A percentile compares a stretch with the other conserved stretches of the same genome.
These are phyloP conservation scores for Ophion ventricosus DNA, from an alignment of 2,888 invertebrate species.

Conservation along the genomic window DNA sequence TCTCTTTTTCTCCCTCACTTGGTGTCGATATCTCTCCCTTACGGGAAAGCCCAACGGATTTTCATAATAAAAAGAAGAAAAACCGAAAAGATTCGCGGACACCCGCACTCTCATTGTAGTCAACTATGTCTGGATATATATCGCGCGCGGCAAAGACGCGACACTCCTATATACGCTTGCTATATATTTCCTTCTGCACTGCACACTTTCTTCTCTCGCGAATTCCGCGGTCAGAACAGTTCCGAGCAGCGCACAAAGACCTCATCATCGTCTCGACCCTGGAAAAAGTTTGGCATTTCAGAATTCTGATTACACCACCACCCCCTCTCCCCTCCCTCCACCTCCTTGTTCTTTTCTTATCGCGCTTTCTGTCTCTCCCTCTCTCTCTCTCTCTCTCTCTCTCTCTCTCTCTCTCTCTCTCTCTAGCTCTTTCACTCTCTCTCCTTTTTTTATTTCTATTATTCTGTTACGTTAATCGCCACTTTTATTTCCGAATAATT, in stretches of 20 bases:
- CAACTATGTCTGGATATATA: slow-evolving; percentile 35
- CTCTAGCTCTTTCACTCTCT: background rate
- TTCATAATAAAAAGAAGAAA: slow-evolving; percentile 27
- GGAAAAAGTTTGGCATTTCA: slow-evolving; percentile 21
- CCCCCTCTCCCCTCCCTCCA: background rate
- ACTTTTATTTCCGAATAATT: no score
- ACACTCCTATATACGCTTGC: slow-evolving; percentile 5
- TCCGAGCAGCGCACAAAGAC: slow-evolving; percentile 9
- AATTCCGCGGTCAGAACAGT: background rate
- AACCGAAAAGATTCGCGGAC: slow-evolving; percentile 57
- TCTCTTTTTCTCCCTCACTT: slow-evolving; percentile 41
- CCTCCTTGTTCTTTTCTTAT: background rate
- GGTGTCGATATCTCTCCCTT: slow-evolving; percentile 59
- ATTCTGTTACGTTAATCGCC: no score
- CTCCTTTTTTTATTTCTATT: background rate
- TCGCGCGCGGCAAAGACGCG: slow-evolving; percentile 7
- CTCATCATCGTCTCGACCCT: background rate
- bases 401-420: no score
- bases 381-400: no score
- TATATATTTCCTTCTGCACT: slow-evolving; percentile 10
- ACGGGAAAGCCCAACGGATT: slow-evolving; percentile 54
- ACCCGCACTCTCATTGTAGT: slow-evolving; percentile 38
- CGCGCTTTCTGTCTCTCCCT: no score
- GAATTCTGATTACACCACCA: slow-evolving; percentile 11
- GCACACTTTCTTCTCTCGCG: slow-evolving; percentile 22